Percentiles rank a stretch among this genome's conserved stretches.
phyloP scores from a whole-genome alignment of 2,797 vertebrate genomes.

The Pseudomugil tenellus region DNA sequence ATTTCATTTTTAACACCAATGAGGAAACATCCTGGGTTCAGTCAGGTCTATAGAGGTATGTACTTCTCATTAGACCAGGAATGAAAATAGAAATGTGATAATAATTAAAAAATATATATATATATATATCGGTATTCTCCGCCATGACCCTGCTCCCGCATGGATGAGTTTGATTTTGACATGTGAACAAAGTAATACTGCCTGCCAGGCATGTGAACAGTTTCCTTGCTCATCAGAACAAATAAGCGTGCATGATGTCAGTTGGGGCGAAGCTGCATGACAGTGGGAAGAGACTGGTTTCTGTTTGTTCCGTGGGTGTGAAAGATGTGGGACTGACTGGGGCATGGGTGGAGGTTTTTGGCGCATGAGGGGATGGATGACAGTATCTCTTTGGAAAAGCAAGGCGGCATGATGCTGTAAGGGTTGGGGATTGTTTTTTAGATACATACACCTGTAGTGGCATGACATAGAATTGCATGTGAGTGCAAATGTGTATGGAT shows the following conservation, averaged over 20 bases:
- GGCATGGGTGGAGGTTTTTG: constrained; percentile 26
- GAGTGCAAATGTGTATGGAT: constrained; percentile 12
- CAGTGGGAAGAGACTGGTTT: constrained; percentile 52
- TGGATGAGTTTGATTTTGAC: constrained; percentile 63
- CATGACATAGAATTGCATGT: constrained; percentile 68
- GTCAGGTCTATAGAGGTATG: constrained; percentile 58
- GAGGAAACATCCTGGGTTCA: constrained; percentile 36
- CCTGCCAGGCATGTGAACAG: constrained; percentile 64
- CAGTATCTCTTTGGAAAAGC: constrained; percentile 18
- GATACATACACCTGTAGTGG: constrained; percentile 23
- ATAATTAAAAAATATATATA: neutral
- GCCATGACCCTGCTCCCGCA: constrained; percentile 67
- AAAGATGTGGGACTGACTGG: constrained; percentile 25
- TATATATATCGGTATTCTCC: constrained; percentile 28
- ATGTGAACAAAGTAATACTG: constrained; percentile 52
- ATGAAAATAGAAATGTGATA: neutral
- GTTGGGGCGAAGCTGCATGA: constrained; percentile 74
- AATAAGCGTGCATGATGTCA: constrained; percentile 71
- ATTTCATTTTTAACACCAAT: constrained; percentile 34
- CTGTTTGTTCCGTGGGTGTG: constrained; percentile 61
- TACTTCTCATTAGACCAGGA: constrained; percentile 15
- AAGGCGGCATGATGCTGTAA: constrained; percentile 49
- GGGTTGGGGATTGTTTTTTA: neutral
- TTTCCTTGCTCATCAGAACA: constrained; percentile 38
- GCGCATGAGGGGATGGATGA: constrained; percentile 58